A percentile compares a stretch with the other conserved stretches of the same genome.
Conservation (phyloP, 2,888 invertebrate species). For the Noctuana brunneofusca region DNA sequence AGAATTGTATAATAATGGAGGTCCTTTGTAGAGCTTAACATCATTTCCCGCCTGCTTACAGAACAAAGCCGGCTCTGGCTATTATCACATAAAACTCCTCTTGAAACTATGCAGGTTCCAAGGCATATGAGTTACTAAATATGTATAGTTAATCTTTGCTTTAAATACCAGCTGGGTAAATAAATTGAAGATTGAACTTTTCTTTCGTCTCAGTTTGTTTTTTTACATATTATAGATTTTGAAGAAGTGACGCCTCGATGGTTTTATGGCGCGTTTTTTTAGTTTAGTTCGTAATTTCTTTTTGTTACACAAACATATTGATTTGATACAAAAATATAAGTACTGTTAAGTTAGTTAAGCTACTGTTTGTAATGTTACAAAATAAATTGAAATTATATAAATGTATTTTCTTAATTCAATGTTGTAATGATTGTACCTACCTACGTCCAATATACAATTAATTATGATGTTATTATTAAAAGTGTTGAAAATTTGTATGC, state of each 20-base stretch:
- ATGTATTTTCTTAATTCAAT: conserved; percentile 70
- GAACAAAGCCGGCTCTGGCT: conserved; percentile 1
- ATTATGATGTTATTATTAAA: conserved; percentile 50
- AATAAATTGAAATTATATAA: conserved; percentile 52
- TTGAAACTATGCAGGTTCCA: conserved; percentile 23
- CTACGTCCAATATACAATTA: conserved; percentile 76
- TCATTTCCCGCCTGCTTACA: not conserved
- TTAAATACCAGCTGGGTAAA: conserved; percentile 10
- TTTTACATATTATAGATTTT: conserved; percentile 21
- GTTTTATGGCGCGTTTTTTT: conserved; percentile 15
- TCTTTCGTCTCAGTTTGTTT: conserved; percentile 13
- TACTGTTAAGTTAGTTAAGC: conserved; percentile 74
- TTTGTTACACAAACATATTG: conserved; percentile 34
- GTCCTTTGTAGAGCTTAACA: not conserved
- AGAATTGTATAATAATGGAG: not conserved
- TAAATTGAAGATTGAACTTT: conserved; percentile 20
- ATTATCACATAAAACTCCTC: conserved; percentile 17
- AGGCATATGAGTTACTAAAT: conserved; percentile 20
- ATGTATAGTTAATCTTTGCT: conserved; percentile 2
- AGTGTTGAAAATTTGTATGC: conserved; percentile 59
- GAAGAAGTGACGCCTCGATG: conserved; percentile 12
- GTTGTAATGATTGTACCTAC: conserved; percentile 62
- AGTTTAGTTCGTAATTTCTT: conserved; percentile 24
- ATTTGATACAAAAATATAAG: conserved; percentile 35
- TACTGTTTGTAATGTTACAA: conserved; percentile 66